Evolutionary conservation across 2,888 invertebrate genomes (phyloP).

Genomic region (Tenthredo amoena): DNA sequence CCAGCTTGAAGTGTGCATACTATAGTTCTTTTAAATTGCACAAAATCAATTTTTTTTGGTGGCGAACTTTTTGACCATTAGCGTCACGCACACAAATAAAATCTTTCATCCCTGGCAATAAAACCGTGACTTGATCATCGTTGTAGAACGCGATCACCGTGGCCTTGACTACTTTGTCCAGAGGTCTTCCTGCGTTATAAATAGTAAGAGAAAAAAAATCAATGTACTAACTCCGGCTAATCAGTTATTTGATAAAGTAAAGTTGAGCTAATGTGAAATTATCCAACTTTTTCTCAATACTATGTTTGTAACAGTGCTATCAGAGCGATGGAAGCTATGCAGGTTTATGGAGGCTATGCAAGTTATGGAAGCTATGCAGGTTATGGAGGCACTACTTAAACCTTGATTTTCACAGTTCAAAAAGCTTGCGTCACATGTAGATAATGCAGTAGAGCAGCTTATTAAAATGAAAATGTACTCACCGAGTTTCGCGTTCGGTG

Average conservation of each 20-base stretch:
- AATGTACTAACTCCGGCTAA: background rate
- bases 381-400: background rate
- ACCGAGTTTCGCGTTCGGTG: constrained; percentile 11
- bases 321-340: background rate
- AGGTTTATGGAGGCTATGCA: background rate
- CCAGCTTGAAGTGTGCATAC: background rate
- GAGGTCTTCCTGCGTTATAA: constrained; percentile 14
- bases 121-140: constrained; percentile 8
- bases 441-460: background rate
- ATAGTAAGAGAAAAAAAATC: background rate
- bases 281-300: background rate
- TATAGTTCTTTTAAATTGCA: constrained; percentile 36
- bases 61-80: background rate
- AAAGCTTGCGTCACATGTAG: constrained; percentile 7
- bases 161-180: background rate
- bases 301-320: background rate
- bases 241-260: background rate
- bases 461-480: background rate
- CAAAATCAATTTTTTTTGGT: constrained; percentile 21
- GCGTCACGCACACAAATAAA: constrained; percentile 11
- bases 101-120: constrained; percentile 26
- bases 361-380: too few species aligned
- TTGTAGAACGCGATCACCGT: constrained; percentile 1
- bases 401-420: background rate
- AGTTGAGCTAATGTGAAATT: background rate